Base-by-base conservation (phyloP, 2,888 invertebrate species). In the Leptothorax acervorum region DNA sequence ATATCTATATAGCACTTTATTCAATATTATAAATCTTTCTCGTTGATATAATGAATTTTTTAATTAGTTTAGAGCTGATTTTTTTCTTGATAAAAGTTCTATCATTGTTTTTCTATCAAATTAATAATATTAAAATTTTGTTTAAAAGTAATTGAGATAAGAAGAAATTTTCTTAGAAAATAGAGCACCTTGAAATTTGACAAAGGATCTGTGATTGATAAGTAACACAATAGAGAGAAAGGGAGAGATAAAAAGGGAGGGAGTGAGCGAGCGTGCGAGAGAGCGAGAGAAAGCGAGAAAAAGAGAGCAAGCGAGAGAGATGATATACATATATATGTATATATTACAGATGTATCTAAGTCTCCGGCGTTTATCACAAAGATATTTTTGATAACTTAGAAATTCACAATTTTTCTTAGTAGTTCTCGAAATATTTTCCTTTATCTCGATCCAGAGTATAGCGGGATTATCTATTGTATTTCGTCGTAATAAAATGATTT, bases 151-250 rank as follows among this genome's bases (percentile, higher is more conserved):
- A 55, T 68, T 78, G 11, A 42, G 15, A n/a, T 42, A 1, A 28
- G 39, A 9, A 28, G 2, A n/a, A 28, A 55, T n/a, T 42, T 66
- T 76, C 28, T n/a, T 31, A 9, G 31, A 53, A 8, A 65, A 9
- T n/a, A 68, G 6, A 51, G 11, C 45, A 55, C 42, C 12, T 55
- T 9, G 2, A 68, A 55, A 68, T 55, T 57, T 45, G 55, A 55
- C 31, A 42, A 42, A 42, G 5, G 8, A 55, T 68, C 55, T 68
- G 68, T 68, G 53, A 76, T 76, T 28, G 78, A 55, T 42, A 28
- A 86, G 68, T 78, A 86, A 68, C 85, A 83, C 51, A 82, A 28
- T 45, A 63, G 12, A 23, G 6, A 66, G 11, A 39, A 42, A 66
- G 15, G 18, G 0, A 75, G 12, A 31, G 15, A 48, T 6, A 35